Conservation (phyloP, 2,113 vertebrate species). For the Alces alces region DNA sequence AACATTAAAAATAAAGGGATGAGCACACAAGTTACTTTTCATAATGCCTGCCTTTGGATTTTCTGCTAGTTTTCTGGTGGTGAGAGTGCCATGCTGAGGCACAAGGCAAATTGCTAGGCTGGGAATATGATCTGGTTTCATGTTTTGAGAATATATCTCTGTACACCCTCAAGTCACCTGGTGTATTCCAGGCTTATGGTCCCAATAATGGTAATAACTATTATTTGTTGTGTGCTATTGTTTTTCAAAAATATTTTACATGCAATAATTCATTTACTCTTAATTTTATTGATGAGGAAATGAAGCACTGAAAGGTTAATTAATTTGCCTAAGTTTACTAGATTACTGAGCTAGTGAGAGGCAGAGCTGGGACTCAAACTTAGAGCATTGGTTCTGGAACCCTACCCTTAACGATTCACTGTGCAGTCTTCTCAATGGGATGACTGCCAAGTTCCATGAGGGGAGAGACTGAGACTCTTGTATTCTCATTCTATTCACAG, state of each 20-base stretch:
- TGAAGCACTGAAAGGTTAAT: slow-evolving; percentile 7
- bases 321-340: neutral
- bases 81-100: neutral
- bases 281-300: slow-evolving; percentile 19
- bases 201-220: neutral
- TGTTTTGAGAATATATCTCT: neutral
- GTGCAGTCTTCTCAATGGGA: neutral
- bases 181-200: neutral
- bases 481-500: neutral
- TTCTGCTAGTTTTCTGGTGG: neutral
- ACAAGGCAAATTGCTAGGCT: neutral
- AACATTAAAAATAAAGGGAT: slow-evolving; percentile 33
- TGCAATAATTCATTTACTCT: neutral
- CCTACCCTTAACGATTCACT: neutral
- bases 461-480: neutral
- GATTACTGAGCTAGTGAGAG: neutral
- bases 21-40: neutral
- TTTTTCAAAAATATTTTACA: neutral
- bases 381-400: neutral
- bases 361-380: neutral
- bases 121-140: neutral
- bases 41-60: neutral
- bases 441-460: neutral
- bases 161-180: neutral
- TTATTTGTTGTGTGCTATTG: neutral